These are phyloP conservation scores for Teleogryllus occipitalis DNA, from an alignment of 1,140 invertebrate species.

Conservation along the genomic window DNA sequence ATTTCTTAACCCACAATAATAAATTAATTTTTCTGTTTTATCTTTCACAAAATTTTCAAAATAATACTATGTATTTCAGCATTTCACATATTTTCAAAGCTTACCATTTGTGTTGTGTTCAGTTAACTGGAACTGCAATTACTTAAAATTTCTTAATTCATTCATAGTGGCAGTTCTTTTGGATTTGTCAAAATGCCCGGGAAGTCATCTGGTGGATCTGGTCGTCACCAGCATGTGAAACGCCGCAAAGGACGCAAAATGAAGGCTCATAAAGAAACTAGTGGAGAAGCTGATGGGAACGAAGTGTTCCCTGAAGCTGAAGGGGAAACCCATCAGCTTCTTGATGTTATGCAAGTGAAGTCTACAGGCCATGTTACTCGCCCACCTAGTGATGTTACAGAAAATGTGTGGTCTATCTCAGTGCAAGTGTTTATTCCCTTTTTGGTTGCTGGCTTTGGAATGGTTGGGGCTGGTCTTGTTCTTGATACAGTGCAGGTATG, in stretches of 20 bases:
- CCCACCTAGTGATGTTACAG: conserved; percentile 14
- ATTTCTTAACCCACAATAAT: too few species aligned
- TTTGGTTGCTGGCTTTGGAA: conserved; percentile 54
- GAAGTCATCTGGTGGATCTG: conserved; percentile 17
- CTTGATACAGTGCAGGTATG: conserved; percentile 46
- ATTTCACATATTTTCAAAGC: too few species aligned
- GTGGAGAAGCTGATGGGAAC: conserved; percentile 8
- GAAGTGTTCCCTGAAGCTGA: conserved; percentile 16
- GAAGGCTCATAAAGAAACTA: neutral
- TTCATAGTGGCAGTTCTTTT: neutral
- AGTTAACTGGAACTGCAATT: too few species aligned
- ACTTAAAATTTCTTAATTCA: neutral
- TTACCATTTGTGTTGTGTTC: too few species aligned
- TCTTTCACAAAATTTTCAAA: too few species aligned
- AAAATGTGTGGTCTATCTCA: conserved; percentile 33
- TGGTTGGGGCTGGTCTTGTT: conserved; percentile 51
- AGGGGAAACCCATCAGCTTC: conserved; percentile 26
- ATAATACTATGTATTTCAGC: too few species aligned
- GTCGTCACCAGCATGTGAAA: conserved; percentile 13
- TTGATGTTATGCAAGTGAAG: conserved; percentile 15
- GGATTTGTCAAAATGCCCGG: conserved; percentile 13
- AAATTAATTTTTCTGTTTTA: too few species aligned
- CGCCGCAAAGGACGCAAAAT: conserved; percentile 14
- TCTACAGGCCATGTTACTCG: conserved; percentile 7
- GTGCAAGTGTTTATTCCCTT: conserved; percentile 53